Conservation (phyloP, 2,797 vertebrate species). For the Hemitrygon akajei region DNA sequence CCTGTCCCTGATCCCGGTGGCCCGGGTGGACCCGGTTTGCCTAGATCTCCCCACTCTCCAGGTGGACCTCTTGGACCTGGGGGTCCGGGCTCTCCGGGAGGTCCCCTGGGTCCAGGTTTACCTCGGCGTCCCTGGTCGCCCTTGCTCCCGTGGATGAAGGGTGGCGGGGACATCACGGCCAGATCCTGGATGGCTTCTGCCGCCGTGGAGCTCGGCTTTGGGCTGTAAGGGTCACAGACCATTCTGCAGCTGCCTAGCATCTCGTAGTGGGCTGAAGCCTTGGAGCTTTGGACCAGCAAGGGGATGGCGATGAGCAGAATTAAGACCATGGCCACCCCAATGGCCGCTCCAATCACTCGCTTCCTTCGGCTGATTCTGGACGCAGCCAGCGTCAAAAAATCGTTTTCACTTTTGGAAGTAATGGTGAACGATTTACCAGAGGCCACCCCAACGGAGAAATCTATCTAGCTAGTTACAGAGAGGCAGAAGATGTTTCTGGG, state of each 20-base stretch:
- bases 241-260: slow-evolving; percentile 89
- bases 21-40: slow-evolving; percentile 60
- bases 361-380: slow-evolving; percentile 84
- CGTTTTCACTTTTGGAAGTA: slow-evolving; percentile 87
- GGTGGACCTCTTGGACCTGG: slow-evolving; percentile 67
- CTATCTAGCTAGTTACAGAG: slow-evolving; percentile 47
- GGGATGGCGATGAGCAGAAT: slow-evolving; percentile 90
- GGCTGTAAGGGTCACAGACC: slow-evolving; percentile 80
- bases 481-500: slow-evolving; percentile 35
- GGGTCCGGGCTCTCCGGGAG: slow-evolving; percentile 70
- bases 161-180: slow-evolving; percentile 62
- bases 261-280: slow-evolving; percentile 78
- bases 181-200: slow-evolving; percentile 62
- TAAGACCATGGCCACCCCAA: slow-evolving; percentile 93
- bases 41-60: slow-evolving; percentile 59
- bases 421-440: slow-evolving; percentile 64
- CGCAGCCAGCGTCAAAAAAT: slow-evolving; percentile 89
- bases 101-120: slow-evolving; percentile 73
- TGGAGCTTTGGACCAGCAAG: slow-evolving; percentile 88
- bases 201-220: slow-evolving; percentile 52
- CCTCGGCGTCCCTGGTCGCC: slow-evolving; percentile 75
- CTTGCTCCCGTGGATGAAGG: slow-evolving; percentile 56
- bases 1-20: slow-evolving; percentile 70
- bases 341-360: slow-evolving; percentile 83
- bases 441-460: slow-evolving; percentile 53